Evolutionary conservation across 2,113 vertebrate genomes (phyloP).

Genomic region (Vidua macroura): DNA sequence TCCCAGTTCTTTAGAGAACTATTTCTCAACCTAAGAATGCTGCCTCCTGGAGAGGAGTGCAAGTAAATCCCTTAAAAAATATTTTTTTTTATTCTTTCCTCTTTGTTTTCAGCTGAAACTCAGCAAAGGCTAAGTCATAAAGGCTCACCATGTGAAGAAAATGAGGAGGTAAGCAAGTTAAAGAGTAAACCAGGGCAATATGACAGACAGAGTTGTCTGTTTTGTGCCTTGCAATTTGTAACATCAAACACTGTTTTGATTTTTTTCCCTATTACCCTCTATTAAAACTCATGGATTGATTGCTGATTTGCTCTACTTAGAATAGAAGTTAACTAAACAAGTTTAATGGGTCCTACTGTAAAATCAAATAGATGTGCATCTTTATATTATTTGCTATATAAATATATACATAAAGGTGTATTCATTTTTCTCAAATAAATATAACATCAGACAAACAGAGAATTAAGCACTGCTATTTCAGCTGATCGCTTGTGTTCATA

Average conservation of each 20-base stretch:
- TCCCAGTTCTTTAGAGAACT: constrained; percentile 11
- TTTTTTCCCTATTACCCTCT: background rate
- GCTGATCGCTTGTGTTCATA: background rate
- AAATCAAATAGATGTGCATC: background rate
- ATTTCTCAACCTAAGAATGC: background rate
- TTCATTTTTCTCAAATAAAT: background rate
- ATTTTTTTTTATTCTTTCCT: background rate
- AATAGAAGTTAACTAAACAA: background rate
- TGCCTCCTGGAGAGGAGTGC: background rate
- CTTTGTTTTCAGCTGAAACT: constrained; percentile 4
- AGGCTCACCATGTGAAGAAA: background rate
- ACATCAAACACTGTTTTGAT: background rate
- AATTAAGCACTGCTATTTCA: background rate
- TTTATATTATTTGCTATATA: background rate
- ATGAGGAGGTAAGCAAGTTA: background rate
- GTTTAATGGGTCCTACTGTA: background rate
- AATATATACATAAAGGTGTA: background rate
- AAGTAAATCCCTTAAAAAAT: background rate
- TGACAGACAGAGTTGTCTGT: background rate
- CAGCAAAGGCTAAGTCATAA: background rate
- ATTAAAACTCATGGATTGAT: background rate
- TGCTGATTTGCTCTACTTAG: background rate
- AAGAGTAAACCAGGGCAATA: background rate
- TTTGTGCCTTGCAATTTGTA: background rate
- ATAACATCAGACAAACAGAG: background rate